Conservation (phyloP, 2,113 vertebrate genomes). For the Urocitellus parryii region DNA sequence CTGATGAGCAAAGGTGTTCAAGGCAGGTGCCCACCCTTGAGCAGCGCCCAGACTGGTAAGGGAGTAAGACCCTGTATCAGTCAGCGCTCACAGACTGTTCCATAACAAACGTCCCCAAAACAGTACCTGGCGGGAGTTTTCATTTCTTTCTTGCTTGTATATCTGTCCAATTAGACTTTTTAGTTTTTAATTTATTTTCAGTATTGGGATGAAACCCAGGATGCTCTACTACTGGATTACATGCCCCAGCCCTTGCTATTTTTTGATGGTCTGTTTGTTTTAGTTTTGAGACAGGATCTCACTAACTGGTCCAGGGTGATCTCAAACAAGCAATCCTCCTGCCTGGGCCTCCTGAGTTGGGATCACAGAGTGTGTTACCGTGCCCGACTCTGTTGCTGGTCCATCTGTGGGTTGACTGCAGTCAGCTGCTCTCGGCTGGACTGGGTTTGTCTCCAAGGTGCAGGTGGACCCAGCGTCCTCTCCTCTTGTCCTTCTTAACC, state of each 20-base stretch:
- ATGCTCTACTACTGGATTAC: too few species aligned
- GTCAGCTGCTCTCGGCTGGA: too few species aligned
- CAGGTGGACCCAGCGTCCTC: neutral
- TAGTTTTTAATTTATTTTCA: too few species aligned
- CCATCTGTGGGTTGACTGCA: neutral
- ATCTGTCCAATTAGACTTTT: neutral
- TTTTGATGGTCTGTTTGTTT: too few species aligned
- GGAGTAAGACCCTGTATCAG: neutral
- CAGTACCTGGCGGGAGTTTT: accelerated
- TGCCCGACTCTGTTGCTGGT: neutral
- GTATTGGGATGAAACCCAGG: too few species aligned
- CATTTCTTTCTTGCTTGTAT: neutral
- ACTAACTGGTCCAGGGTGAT: too few species aligned
- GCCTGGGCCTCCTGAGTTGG: too few species aligned
- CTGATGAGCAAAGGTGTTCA: neutral
- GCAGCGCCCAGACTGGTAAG: neutral
- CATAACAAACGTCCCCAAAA: neutral
- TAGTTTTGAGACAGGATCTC: too few species aligned
- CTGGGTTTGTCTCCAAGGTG: neutral
- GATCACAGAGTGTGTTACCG: too few species aligned
- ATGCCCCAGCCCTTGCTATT: too few species aligned
- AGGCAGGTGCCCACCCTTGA: neutral
- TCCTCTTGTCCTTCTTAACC: accelerated
- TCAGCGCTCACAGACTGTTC: neutral
- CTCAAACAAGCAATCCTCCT: too few species aligned